Conservation (phyloP, 2,113 vertebrate genomes). For the Puffinus mauretanicus region DNA sequence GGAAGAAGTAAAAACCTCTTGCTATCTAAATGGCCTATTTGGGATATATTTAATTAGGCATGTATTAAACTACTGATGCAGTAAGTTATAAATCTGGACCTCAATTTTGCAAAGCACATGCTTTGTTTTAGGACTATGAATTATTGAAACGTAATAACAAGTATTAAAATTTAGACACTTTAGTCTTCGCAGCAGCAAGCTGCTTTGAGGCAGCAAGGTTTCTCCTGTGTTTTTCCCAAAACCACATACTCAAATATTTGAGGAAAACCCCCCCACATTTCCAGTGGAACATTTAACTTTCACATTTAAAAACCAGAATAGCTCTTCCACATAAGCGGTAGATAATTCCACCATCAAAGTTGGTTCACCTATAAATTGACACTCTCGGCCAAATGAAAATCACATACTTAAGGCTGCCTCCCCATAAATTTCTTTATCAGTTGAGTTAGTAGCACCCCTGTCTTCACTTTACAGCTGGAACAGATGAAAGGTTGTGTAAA, state of each 20-base stretch:
- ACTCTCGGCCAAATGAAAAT: neutral
- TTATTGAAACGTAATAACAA: neutral
- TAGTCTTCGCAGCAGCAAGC: neutral
- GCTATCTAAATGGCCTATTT: neutral
- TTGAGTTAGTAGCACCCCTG: neutral
- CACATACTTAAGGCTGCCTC: neutral
- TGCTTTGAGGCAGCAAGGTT: neutral
- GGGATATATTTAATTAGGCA: neutral
- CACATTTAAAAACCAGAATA: neutral
- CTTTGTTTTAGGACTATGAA: neutral
- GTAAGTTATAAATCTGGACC: neutral
- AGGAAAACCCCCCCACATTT: accelerated
- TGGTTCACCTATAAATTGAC: neutral
- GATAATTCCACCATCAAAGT: neutral
- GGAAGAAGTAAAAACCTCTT: neutral
- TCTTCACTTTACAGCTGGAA: neutral
- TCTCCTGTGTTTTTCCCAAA: neutral
- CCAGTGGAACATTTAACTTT: neutral
- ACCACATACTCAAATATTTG: neutral
- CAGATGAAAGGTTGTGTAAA: neutral
- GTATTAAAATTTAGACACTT: neutral
- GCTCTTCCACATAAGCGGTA: neutral
- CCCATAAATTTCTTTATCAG: neutral
- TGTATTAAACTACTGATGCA: neutral
- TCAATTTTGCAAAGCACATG: neutral